These are phyloP conservation scores for Noctilio leporinus DNA, from an alignment of 2,113 vertebrate species.

Conservation along the genomic window DNA sequence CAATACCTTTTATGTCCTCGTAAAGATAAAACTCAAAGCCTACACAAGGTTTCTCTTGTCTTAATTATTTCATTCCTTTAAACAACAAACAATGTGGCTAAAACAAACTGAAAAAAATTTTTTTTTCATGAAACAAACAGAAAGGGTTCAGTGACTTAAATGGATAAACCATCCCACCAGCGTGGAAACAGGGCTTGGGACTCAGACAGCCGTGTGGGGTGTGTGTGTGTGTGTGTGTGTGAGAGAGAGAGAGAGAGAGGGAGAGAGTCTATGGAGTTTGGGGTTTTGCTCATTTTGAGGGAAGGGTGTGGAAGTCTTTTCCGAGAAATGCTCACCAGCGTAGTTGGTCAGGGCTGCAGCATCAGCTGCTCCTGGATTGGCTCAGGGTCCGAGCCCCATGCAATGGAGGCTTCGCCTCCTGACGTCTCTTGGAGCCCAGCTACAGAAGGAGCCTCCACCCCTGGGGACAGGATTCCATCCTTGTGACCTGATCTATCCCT, in stretches of 20 bases:
- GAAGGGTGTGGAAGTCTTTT: not conserved
- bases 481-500: not conserved
- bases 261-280: not conserved
- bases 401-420: no score
- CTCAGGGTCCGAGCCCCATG: rapidly evolving
- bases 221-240: not conserved
- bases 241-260: no score
- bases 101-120: not conserved
- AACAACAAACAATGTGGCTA: slow-evolving; percentile 19
- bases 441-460: not conserved
- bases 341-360: not conserved
- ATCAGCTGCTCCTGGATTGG: not conserved
- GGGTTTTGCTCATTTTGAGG: not conserved
- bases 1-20: not conserved
- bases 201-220: not conserved
- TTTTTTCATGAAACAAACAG: not conserved
- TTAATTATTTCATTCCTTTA: slow-evolving; percentile 27
- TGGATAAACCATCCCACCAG: rapidly evolving
- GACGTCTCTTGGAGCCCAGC: not conserved
- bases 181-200: not conserved
- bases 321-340: not conserved
- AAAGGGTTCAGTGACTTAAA: not conserved
- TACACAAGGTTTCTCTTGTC: not conserved
- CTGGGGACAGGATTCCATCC: not conserved
- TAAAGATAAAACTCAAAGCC: not conserved